Conservation (phyloP, 2,113 vertebrate genomes). For the Ctenomys sociabilis region DNA sequence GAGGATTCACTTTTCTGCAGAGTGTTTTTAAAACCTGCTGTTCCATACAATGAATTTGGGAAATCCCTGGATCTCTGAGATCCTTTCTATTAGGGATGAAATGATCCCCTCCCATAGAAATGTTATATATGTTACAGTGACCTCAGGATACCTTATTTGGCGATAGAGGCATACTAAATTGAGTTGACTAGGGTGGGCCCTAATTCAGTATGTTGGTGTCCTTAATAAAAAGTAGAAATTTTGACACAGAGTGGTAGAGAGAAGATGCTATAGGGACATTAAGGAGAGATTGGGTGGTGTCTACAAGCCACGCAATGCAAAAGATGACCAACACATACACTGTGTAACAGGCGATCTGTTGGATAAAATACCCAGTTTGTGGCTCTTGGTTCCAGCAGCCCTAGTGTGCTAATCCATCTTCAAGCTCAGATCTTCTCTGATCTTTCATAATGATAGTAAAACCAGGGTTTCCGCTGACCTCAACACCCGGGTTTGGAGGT, state of each 20-base stretch:
- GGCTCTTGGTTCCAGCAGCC: not conserved
- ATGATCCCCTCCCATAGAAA: not conserved
- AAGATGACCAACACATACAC: not conserved
- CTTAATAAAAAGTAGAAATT: not conserved
- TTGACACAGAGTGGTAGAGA: not conserved
- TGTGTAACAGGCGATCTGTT: not conserved
- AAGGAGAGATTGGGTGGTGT: not conserved
- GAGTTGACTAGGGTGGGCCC: not conserved
- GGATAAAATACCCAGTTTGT: not conserved
- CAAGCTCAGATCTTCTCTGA: not conserved
- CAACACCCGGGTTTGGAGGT: not conserved
- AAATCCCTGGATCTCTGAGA: not conserved
- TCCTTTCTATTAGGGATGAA: not conserved
- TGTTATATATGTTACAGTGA: not conserved
- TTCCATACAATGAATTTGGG: not conserved
- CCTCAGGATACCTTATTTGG: not conserved
- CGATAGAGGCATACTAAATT: not conserved
- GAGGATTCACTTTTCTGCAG: not conserved
- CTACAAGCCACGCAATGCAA: not conserved
- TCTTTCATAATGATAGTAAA: not conserved
- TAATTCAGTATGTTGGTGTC: not conserved
- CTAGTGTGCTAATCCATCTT: fast-evolving
- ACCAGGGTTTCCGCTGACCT: not conserved
- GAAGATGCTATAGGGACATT: not conserved
- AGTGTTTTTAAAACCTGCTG: not conserved